phyloP scores from a whole-genome alignment of 2,113 vertebrate species.

The Sphyrna mokarran region DNA sequence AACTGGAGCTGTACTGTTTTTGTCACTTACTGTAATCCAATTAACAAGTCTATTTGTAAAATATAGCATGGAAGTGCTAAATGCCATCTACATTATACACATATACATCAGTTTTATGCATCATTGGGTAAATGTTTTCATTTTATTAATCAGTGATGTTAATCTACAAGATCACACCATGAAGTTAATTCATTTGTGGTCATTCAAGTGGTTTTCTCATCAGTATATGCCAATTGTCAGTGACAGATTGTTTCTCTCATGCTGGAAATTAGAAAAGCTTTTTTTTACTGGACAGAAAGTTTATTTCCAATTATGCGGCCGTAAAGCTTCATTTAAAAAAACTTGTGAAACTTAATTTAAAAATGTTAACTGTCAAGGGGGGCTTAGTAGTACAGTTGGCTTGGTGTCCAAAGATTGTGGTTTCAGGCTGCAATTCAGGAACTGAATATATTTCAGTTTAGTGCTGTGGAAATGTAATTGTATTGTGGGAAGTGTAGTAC shows the following conservation, averaged over 20 bases:
- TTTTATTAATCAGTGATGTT: neutral
- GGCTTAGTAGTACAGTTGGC: neutral
- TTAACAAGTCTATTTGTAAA: neutral
- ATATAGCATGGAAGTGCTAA: neutral
- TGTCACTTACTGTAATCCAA: neutral
- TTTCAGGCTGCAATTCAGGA: neutral
- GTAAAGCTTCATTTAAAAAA: neutral
- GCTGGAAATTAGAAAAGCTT: neutral
- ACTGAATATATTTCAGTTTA: neutral
- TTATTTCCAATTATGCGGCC: neutral
- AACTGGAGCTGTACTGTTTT: neutral
- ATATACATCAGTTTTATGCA: neutral
- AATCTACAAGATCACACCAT: neutral
- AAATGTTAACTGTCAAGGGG: neutral
- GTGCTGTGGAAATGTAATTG: neutral
- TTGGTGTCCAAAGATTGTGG: neutral
- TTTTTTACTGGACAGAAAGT: neutral
- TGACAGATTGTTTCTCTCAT: neutral
- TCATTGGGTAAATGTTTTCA: neutral
- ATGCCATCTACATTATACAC: neutral
- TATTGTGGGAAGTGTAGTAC: neutral
- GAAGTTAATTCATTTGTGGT: neutral
- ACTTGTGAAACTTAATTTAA: neutral
- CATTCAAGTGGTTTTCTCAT: neutral
- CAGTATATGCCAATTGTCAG: neutral